Conservation (phyloP, 2,888 invertebrate species). For the Parochlus steinenii region DNA sequence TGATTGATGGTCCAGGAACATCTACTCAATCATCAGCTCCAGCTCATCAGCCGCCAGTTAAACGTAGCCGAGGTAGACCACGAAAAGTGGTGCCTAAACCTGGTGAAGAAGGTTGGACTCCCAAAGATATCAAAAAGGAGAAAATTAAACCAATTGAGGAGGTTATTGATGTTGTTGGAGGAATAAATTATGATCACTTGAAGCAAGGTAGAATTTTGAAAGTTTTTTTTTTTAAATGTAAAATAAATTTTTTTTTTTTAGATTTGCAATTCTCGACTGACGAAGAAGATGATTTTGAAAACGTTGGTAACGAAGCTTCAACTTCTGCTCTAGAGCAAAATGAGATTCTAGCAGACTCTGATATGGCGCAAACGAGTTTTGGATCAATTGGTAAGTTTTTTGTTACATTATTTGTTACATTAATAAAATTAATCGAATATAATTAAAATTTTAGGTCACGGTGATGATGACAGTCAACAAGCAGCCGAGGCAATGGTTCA, state of each 20-base stretch:
- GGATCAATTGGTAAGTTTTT: slow-evolving; percentile 4
- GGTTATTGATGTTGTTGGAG: slow-evolving; percentile 12
- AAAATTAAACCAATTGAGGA: slow-evolving; percentile 10
- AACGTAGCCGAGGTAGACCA: slow-evolving; percentile 29
- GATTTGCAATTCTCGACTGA: slow-evolving; percentile 57
- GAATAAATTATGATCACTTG: slow-evolving; percentile 1
- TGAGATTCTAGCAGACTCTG: slow-evolving; percentile 18
- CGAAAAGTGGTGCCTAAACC: slow-evolving; percentile 30
- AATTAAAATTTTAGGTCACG: slow-evolving; percentile 19
- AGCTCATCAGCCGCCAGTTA: slow-evolving; percentile 25
- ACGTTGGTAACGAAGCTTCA: slow-evolving; percentile 36
- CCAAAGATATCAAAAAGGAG: slow-evolving; percentile 11
- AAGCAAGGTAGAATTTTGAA: slow-evolving; percentile 2
- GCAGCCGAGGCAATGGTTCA: slow-evolving; percentile 65
- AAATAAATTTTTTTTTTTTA: slow-evolving; percentile 18
- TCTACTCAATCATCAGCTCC: slow-evolving; percentile 18
- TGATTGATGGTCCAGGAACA: not conserved
- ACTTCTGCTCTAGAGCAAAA: slow-evolving; percentile 31
- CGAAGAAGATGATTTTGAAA: slow-evolving; percentile 42
- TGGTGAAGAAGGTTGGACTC: slow-evolving; percentile 22
- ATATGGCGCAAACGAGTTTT: not conserved
- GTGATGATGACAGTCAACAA: slow-evolving; percentile 48
- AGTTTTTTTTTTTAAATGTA: slow-evolving; percentile 5
- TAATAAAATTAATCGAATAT: slow-evolving; percentile 1
- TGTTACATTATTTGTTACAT: slow-evolving; percentile 5